Percentiles rank a stretch among this genome's conserved stretches.
Evolutionary conservation across 1,140 invertebrate species (phyloP).

Genomic region (Nylanderia fulva): DNA sequence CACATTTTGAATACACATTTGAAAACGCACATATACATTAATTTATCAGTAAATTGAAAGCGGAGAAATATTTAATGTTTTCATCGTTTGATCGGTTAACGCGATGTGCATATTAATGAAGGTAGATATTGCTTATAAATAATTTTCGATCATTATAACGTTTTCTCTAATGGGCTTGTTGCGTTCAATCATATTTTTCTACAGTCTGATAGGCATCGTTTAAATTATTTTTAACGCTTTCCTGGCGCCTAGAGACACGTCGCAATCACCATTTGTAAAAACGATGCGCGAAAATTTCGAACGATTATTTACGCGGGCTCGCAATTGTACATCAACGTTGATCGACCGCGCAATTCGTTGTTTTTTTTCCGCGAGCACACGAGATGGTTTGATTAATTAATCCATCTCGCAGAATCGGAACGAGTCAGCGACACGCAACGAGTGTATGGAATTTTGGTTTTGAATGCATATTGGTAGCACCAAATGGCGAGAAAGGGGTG

Average conservation of each 20-base stretch:
- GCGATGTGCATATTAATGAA: conserved; percentile 21
- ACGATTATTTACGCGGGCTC: conserved; percentile 56
- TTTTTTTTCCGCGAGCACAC: conserved; percentile 65
- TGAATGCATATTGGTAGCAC: conserved; percentile 78
- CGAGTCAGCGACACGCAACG: conserved; percentile 72
- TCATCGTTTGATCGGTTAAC: neutral
- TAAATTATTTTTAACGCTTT: conserved; percentile 21
- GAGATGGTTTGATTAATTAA: conserved; percentile 80
- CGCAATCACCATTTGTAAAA: neutral
- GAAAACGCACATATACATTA: neutral
- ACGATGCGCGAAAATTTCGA: conserved; percentile 8
- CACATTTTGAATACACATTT: neutral
- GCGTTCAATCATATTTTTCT: neutral
- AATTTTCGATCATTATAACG: conserved; percentile 30
- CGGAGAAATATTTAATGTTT: conserved; percentile 25
- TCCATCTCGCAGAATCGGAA: conserved; percentile 76
- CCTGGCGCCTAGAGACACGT: neutral
- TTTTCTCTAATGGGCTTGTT: neutral
- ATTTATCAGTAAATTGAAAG: conserved; percentile 5
- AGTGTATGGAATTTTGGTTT: conserved; percentile 78
- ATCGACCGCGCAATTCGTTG: conserved; percentile 66
- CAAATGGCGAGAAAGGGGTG: conserved; percentile 59
- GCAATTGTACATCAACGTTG: conserved; percentile 64
- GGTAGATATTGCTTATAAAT: conserved; percentile 23
- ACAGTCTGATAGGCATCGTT: neutral